These are phyloP conservation scores for Cepaea nemoralis DNA, from an alignment of 1,140 invertebrate genomes.

Conservation along the genomic window DNA sequence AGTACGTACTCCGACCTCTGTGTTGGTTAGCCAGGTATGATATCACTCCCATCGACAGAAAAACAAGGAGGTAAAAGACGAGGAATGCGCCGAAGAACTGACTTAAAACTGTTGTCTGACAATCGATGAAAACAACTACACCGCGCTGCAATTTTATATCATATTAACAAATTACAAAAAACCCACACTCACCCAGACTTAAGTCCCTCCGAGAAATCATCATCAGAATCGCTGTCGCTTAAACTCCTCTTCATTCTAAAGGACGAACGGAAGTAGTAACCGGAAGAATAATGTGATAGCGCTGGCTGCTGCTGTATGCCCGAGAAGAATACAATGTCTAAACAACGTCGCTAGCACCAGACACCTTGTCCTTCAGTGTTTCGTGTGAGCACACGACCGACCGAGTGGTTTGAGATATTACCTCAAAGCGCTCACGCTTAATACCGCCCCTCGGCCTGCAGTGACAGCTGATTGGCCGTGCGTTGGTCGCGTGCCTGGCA, in stretches of 20 bases:
- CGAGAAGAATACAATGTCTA: background rate
- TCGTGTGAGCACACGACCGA: slow-evolving; percentile 32
- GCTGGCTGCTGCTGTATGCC: background rate
- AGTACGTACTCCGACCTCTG: no score
- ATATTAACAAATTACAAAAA: no score
- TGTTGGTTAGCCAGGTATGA: no score
- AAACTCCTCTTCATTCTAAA: slow-evolving; percentile 71
- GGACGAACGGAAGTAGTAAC: background rate
- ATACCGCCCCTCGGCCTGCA: slow-evolving; percentile 32
- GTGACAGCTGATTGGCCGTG: slow-evolving; percentile 21
- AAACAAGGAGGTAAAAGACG: no score
- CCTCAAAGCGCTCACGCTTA: slow-evolving; percentile 14
- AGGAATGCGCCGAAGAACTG: no score
- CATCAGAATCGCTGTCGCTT: slow-evolving; percentile 72
- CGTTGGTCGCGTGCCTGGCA: slow-evolving; percentile 19
- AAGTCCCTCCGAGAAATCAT: slow-evolving; percentile 70
- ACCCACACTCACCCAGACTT: slow-evolving; percentile 70
- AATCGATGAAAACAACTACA: no score
- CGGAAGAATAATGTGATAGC: background rate
- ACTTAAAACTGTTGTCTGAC: no score
- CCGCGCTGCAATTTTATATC: no score
- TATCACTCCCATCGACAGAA: no score
- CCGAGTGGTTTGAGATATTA: slow-evolving; percentile 18
- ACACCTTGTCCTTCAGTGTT: slow-evolving; percentile 1
- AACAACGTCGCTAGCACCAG: slow-evolving; percentile 19